These are phyloP conservation scores for Gouania willdenowi DNA, from an alignment of 2,797 vertebrate genomes.

Conservation along the genomic window DNA sequence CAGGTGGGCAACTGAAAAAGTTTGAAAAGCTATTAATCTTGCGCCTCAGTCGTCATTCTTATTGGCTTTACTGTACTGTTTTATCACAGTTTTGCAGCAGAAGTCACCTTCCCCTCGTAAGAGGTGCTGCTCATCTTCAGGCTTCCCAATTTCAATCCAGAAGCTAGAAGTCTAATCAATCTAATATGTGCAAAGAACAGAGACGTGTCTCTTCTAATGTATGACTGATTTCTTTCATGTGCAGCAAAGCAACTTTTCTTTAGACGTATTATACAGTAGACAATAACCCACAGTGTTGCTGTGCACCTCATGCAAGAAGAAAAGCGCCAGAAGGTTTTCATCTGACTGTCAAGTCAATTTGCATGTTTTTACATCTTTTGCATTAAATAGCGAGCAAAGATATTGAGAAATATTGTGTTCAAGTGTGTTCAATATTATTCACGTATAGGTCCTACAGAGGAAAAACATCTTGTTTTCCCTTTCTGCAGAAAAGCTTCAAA, in stretches of 20 bases:
- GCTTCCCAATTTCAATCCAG: slow-evolving; percentile 14
- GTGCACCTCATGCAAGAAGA: not conserved
- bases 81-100: slow-evolving; percentile 6
- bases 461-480: slow-evolving; percentile 2
- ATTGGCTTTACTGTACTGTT: not conserved
- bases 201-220: not conserved
- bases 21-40: not conserved
- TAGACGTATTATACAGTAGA: too few relatives aligned
- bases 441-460: too few relatives aligned
- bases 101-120: slow-evolving; percentile 5
- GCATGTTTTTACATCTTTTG: too few relatives aligned
- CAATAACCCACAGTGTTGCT: not conserved
- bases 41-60: not conserved
- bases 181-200: slow-evolving; percentile 29
- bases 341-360: too few relatives aligned
- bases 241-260: slow-evolving; percentile 1
- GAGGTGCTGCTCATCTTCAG: slow-evolving; percentile 25
- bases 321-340: too few relatives aligned
- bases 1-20: too few relatives aligned
- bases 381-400: too few relatives aligned
- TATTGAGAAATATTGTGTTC: not conserved
- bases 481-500: too few relatives aligned
- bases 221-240: not conserved
- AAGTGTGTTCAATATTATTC: too few relatives aligned
- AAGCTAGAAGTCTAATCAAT: slow-evolving; percentile 19